A percentile compares a stretch with the other conserved stretches of the same genome.
Conservation (phyloP, 2,888 invertebrate species). For the Mongoloraphidia duomilia region DNA sequence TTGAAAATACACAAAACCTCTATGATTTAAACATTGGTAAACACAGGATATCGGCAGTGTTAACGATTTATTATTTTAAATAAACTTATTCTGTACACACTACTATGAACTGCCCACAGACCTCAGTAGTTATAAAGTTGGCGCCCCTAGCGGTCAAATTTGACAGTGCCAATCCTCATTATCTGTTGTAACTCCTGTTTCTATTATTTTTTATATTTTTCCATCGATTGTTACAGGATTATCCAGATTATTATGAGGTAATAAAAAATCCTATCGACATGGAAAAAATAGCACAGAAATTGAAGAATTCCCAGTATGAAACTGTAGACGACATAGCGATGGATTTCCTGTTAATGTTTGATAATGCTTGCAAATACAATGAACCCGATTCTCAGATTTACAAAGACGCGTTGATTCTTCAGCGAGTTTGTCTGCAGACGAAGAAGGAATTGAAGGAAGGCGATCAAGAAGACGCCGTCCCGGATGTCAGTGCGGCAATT, state of each 20-base stretch:
- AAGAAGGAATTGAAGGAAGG: slow-evolving; percentile 66
- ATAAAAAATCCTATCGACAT: slow-evolving; percentile 95
- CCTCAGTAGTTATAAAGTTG: no score
- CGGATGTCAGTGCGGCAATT: slow-evolving; percentile 78
- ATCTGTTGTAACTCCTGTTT: no score
- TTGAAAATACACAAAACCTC: no score
- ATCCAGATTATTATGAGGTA: slow-evolving; percentile 95
- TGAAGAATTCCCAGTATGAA: slow-evolving; percentile 62
- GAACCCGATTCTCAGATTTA: slow-evolving; percentile 96
- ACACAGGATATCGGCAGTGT: no score
- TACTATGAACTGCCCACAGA: no score
- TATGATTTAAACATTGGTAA: no score
- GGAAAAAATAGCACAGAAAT: slow-evolving; percentile 79
- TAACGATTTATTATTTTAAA: no score
- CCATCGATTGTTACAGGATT: slow-evolving; percentile 41
- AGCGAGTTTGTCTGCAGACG: slow-evolving; percentile 81
- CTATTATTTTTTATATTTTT: no score
- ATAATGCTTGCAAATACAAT: slow-evolving; percentile 94
- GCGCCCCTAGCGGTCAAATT: no score
- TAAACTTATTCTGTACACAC: no score
- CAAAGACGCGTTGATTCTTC: slow-evolving; percentile 87
- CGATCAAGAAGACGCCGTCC: slow-evolving; percentile 71
- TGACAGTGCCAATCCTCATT: no score
- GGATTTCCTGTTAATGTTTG: slow-evolving; percentile 87
- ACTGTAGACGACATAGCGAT: slow-evolving; percentile 74